These are phyloP conservation scores for Globicephala melas DNA, from an alignment of 2,113 vertebrate species.

Conservation along the genomic window DNA sequence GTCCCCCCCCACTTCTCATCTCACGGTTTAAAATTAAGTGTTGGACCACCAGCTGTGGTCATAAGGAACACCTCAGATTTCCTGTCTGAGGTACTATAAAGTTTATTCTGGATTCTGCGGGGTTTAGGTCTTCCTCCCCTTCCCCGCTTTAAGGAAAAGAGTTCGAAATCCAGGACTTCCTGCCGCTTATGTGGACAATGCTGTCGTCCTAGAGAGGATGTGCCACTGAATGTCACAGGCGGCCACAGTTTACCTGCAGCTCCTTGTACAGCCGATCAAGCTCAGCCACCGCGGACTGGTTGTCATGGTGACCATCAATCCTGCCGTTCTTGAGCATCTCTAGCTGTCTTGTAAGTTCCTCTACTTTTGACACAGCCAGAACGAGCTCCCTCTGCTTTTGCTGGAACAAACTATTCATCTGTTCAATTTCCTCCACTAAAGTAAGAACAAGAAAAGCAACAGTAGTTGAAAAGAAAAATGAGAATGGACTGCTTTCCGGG, in stretches of 20 bases:
- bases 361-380: slow-evolving; percentile 93
- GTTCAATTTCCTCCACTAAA: slow-evolving; percentile 97
- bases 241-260: slow-evolving; percentile 87
- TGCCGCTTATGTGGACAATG: not conserved
- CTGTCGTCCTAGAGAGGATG: too few species aligned
- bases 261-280: slow-evolving; percentile 97
- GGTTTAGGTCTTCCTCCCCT: not conserved
- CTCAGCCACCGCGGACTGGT: slow-evolving; percentile 93
- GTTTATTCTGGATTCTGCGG: not conserved
- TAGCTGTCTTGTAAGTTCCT: slow-evolving; percentile 94
- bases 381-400: slow-evolving; percentile 97
- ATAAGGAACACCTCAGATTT: not conserved
- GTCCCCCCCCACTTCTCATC: not conserved
- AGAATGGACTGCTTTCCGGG: not conserved
- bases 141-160: not conserved
- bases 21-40: not conserved
- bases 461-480: not conserved
- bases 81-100: not conserved
- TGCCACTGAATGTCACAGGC: fast-evolving
- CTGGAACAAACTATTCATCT: slow-evolving; percentile 98
- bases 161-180: not conserved
- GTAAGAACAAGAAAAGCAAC: slow-evolving; percentile 53
- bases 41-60: not conserved
- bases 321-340: slow-evolving; percentile 96
- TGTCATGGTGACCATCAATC: slow-evolving; percentile 91